Conservation (phyloP, 2,113 vertebrate species). For the Hiodon alosoides region DNA sequence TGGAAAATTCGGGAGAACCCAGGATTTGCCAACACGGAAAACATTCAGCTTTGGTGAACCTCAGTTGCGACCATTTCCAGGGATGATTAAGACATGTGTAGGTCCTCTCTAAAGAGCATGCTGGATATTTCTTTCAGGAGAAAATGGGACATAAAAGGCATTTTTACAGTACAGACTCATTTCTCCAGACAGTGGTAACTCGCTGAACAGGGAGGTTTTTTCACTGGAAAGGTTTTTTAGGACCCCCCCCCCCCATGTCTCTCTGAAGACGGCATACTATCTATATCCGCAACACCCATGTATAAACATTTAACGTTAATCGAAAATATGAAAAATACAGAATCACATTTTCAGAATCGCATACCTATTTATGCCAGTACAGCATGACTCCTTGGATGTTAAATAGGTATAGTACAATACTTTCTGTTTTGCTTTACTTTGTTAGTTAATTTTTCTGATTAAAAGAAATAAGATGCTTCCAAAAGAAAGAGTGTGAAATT, state of each 20-base stretch:
- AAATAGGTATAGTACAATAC: no score
- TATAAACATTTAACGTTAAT: no score
- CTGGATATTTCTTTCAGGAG: not conserved
- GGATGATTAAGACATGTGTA: not conserved
- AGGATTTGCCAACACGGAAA: conserved; percentile 66
- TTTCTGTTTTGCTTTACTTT: no score
- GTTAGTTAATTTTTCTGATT: no score
- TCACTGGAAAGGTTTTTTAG: not conserved
- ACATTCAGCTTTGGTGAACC: conserved; percentile 65
- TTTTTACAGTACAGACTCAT: no score
- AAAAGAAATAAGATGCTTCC: no score
- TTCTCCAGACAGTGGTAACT: conserved; percentile 28
- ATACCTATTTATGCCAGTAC: no score
- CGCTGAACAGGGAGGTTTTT: conserved; percentile 42
- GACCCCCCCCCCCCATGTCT: not conserved
- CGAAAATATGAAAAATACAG: no score
- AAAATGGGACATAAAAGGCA: no score
- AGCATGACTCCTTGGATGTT: no score
- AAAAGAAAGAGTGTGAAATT: no score
- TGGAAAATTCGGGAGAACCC: conserved; percentile 72
- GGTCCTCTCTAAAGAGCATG: conserved; percentile 1
- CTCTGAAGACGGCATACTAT: not conserved
- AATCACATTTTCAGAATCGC: no score
- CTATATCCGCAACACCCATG: not conserved
- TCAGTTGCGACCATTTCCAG: not conserved